phyloP scores from a whole-genome alignment of 2,888 invertebrate species.

The Temnothorax rugatulus region DNA sequence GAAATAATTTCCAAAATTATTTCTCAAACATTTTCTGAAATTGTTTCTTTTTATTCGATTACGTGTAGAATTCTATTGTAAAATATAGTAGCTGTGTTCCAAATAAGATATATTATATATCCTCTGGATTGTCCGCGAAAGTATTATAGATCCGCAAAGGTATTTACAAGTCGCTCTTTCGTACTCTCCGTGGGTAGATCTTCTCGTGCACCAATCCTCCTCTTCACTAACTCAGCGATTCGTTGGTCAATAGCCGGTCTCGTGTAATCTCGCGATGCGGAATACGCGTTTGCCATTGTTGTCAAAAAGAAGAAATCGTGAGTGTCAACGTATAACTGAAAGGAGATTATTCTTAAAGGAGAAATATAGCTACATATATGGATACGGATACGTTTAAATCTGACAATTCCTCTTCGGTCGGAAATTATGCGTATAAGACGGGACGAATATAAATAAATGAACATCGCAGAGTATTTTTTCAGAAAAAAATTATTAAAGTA shows the following conservation, averaged over 20 bases:
- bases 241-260: constrained; percentile 81
- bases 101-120: constrained; percentile 4
- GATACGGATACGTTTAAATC: neutral
- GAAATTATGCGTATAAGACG: constrained; percentile 34
- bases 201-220: constrained; percentile 75
- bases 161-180: constrained; percentile 79
- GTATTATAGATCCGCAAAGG: neutral
- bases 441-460: constrained; percentile 43
- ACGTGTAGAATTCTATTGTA: neutral
- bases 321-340: neutral
- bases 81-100: neutral
- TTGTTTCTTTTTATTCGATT: neutral
- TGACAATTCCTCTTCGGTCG: constrained; percentile 33
- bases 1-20: neutral
- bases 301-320: neutral
- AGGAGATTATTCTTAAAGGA: neutral
- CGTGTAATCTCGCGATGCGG: constrained; percentile 78
- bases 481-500: constrained; percentile 1
- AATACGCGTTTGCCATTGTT: constrained; percentile 62
- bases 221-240: constrained; percentile 78
- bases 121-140: neutral
- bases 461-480: constrained; percentile 29
- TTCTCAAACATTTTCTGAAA: neutral
- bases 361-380: neutral
- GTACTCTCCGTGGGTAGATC: constrained; percentile 73